These are phyloP conservation scores for Hylyphantes graminicola DNA, from an alignment of 1,140 invertebrate species.

Conservation along the genomic window DNA sequence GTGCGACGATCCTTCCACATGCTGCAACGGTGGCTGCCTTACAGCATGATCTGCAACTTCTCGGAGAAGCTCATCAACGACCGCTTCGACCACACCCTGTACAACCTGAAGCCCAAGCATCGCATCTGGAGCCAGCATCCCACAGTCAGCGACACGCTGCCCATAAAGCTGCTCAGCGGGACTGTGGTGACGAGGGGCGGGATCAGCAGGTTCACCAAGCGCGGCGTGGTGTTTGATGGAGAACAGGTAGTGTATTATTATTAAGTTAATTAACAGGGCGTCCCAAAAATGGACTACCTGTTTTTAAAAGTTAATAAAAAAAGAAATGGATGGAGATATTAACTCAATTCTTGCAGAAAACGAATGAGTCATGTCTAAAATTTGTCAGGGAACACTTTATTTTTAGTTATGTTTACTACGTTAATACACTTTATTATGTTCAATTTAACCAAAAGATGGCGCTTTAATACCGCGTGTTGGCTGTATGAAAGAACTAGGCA, in stretches of 20 bases:
- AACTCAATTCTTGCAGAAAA: too few species aligned
- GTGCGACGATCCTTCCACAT: slow-evolving; percentile 9
- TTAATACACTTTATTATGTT: too few species aligned
- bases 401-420: too few species aligned
- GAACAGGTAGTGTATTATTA: slow-evolving; percentile 58
- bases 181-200: slow-evolving; percentile 67
- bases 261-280: too few species aligned
- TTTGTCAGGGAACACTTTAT: too few species aligned
- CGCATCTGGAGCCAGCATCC: slow-evolving; percentile 68
- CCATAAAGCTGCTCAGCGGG: slow-evolving; percentile 70
- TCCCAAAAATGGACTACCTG: too few species aligned
- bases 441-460: too few species aligned
- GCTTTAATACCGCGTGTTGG: too few species aligned
- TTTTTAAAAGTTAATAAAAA: too few species aligned
- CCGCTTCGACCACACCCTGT: slow-evolving; percentile 69
- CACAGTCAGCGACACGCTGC: slow-evolving; percentile 71
- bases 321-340: too few species aligned
- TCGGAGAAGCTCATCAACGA: slow-evolving; percentile 51
- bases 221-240: slow-evolving; percentile 65
- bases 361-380: too few species aligned
- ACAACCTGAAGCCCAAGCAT: slow-evolving; percentile 69
- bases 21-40: slow-evolving; percentile 6
- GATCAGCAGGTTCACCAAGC: slow-evolving; percentile 66
- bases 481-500: too few species aligned
- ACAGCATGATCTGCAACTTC: slow-evolving; percentile 25